phyloP scores from a whole-genome alignment of 2,888 invertebrate genomes.

The Oligia strigilis region DNA sequence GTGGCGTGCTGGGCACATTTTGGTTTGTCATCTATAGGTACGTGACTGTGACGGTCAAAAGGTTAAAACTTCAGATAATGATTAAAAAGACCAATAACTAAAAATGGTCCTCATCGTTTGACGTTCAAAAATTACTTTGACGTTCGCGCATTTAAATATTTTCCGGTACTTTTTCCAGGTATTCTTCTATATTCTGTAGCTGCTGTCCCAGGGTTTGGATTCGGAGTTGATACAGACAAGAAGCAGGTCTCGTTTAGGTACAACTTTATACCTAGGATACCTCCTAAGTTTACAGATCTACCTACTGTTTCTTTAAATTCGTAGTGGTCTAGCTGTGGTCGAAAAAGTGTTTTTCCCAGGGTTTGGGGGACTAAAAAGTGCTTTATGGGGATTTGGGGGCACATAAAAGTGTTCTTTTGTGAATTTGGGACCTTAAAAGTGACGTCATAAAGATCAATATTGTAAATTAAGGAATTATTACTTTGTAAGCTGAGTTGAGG shows the following conservation, averaged over 20 bases:
- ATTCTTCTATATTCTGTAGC: constrained; percentile 15
- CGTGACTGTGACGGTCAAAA: too few species aligned
- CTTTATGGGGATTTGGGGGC: too few species aligned
- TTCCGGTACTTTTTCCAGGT: constrained; percentile 37
- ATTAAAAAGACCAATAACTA: too few species aligned
- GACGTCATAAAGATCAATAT: neutral
- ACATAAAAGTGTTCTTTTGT: too few species aligned
- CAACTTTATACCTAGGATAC: constrained; percentile 54
- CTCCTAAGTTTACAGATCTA: constrained; percentile 18
- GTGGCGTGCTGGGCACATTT: too few species aligned
- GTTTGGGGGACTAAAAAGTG: neutral
- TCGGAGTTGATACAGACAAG: constrained; percentile 50
- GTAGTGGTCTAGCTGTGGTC: neutral
- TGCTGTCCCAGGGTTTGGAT: constrained; percentile 40
- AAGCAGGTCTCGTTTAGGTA: constrained; percentile 44
- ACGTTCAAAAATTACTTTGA: too few species aligned
- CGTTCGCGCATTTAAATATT: neutral
- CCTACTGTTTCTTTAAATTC: constrained; percentile 1
- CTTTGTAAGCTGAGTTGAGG: too few species aligned
- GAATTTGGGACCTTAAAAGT: neutral
- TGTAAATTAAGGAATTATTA: neutral
- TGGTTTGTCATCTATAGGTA: too few species aligned
- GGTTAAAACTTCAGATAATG: too few species aligned
- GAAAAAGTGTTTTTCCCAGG: too few species aligned
- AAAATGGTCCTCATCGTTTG: too few species aligned